Base-by-base conservation (phyloP, 2,888 invertebrate genomes). In the Seira musarum region DNA sequence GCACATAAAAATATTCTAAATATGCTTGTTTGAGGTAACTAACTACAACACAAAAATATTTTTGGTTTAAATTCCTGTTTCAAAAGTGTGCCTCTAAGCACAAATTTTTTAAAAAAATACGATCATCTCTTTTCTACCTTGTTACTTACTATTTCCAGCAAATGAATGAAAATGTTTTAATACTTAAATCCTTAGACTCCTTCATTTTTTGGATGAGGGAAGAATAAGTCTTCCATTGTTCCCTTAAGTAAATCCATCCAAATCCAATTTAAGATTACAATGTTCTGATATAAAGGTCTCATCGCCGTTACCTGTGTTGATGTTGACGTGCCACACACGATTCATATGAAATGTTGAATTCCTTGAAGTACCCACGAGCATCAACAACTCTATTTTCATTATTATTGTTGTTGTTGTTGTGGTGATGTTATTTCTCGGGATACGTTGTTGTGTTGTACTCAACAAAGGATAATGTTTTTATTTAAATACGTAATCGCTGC, bases 321-420 rank as follows among this genome's bases (percentile, higher is more conserved):
- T 64, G 35, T 17, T 46, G 66, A 66, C 35, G 66, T 66, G 66
- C 66, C 66, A 66, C 66, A 66, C 66, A 66, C 66, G 66, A 66
- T 64, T 64, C 25, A n/a, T 25, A 64, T 30, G 30, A 64, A 17
- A 24, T n/a, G 64, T 30, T 30, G 60, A 60, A 53, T 60, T 60
- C 60, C 19, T 64, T 64, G 25, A 64, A 64, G 30, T 6, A 17
- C 17, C 25, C 61, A 46, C 46, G 13, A 21, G 13, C 10, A 17
- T 61, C 24, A 60, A 60, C 60, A 60, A 60, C 60, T 60, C 60
- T 60, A 60, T 60, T 60, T 21, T n/a, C 60, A n/a, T n/a, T n/a
- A n/a, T n/a, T n/a, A n/a, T n/a, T n/a, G n/a, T n/a, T n/a, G n/a
- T n/a, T n/a, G n/a, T n/a, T n/a, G n/a, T n/a, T n/a, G n/a, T n/a